phyloP scores from a whole-genome alignment of 2,113 vertebrate genomes.

The Acanthochromis polyacanthus region DNA sequence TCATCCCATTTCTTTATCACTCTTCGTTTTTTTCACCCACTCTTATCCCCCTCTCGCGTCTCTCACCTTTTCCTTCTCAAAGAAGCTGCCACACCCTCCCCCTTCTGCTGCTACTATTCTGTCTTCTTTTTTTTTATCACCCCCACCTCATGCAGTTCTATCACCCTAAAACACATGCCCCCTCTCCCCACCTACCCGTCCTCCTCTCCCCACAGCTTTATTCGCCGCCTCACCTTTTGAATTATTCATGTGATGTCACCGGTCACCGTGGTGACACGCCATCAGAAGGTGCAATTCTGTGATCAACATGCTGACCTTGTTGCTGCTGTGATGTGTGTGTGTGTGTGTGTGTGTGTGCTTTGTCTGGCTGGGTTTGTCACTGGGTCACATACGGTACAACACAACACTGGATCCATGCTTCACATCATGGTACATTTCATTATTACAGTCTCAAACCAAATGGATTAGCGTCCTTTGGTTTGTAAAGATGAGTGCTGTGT shows the following conservation, averaged over 20 bases:
- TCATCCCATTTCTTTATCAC: conserved; percentile 42
- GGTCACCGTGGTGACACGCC: conserved; percentile 36
- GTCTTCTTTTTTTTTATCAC: neutral
- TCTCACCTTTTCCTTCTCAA: conserved; percentile 43
- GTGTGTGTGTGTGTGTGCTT: conserved; percentile 1
- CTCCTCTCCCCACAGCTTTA: conserved; percentile 11
- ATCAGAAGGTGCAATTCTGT: conserved; percentile 26
- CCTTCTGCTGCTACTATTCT: conserved; percentile 19
- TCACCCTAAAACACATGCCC: conserved; percentile 23
- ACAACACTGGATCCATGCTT: neutral
- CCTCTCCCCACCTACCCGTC: conserved; percentile 4
- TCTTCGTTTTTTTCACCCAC: neutral
- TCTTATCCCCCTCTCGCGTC: conserved; percentile 10
- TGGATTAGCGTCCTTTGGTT: conserved; percentile 14
- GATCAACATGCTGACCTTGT: conserved; percentile 53
- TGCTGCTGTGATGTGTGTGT: neutral
- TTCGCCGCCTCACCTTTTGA: conserved; percentile 48
- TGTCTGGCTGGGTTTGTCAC: neutral
- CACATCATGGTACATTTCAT: conserved; percentile 38
- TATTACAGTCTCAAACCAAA: conserved; percentile 2
- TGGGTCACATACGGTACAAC: conserved; percentile 6
- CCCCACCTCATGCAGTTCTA: neutral
- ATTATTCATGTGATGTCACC: conserved; percentile 68
- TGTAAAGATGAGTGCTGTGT: conserved; percentile 36
- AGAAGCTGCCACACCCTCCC: conserved; percentile 47